Evolutionary conservation across 2,113 vertebrate genomes (phyloP), one percentile per base, ranked within the genome.

Genomic region (Hippolais icterina): DNA sequence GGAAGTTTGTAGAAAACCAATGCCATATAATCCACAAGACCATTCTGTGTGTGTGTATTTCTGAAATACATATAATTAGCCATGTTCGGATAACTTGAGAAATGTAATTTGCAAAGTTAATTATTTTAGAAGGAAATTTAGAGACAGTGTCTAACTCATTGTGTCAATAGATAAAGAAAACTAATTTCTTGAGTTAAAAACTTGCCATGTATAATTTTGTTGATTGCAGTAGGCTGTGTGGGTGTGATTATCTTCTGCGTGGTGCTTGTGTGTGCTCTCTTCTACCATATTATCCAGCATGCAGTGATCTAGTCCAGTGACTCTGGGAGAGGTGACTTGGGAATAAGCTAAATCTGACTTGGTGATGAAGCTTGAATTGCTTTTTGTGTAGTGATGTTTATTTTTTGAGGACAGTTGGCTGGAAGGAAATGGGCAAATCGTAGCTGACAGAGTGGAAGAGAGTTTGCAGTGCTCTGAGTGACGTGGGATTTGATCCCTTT

Each of bases 381-480:
- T 61, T 91, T 77, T 65, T 63, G 22, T 74, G 33, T 80, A 79
- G 83, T 6, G 31, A 69, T 94, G 60, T 93, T 94, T 96, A 54
- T 90, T 90, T 93, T 94, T 56, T 86, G 56, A 86, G 92, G 90
- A 88, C 31, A 50, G 42, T 90, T 86, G 59, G 7, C 47, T 94
- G 64, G 49, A 90, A 81, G 56, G 66, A 77, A 63, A 56, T 4
- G 11, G 68, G 79, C 71, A 95, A 96, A 96, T 96, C 0, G 1
- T 54, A 96, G 39, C 68, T 93, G 96, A 94, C 94, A 78, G 93
- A 72, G 85, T 93, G 92, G 93, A 96, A 94, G 79, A 18, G 15
- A 83, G 76, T 93, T 85, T 86, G 75, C 88, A 56, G 75, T 78
- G 82, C 79, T 75, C 71, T 90, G 95, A 96, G 29, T 96, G 95